phyloP scores from a whole-genome alignment of 2,797 vertebrate species.

The Galagoides demidoff region DNA sequence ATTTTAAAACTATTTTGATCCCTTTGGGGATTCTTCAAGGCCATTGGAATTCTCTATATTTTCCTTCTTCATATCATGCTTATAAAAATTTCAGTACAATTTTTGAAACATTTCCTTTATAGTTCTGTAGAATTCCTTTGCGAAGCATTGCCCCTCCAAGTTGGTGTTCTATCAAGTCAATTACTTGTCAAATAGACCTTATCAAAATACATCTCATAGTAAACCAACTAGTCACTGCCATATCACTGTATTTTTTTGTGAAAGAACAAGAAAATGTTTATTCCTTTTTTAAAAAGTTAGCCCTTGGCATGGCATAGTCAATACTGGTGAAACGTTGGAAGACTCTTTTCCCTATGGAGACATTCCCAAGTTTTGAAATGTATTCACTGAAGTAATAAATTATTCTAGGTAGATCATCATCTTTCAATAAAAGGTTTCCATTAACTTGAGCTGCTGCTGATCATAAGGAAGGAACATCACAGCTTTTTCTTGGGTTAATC shows the following conservation, averaged over 20 bases:
- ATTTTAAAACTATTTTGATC: not conserved
- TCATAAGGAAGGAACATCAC: not conserved
- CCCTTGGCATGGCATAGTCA: not conserved
- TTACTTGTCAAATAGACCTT: not conserved
- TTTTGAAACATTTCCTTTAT: not conserved
- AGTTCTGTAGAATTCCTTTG: not conserved
- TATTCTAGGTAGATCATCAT: not conserved
- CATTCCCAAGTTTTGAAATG: not conserved
- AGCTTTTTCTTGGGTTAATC: not conserved
- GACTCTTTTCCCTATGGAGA: not conserved
- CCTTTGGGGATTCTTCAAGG: not conserved
- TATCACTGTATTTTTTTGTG: not conserved
- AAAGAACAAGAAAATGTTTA: not conserved
- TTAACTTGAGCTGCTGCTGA: not conserved
- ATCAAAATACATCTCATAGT: not conserved
- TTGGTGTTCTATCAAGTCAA: not conserved
- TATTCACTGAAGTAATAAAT: not conserved
- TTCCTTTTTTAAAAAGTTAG: not conserved
- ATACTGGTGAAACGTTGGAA: not conserved
- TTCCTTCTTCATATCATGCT: not conserved
- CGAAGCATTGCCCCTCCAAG: not conserved
- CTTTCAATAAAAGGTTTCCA: not conserved
- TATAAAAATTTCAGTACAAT: not conserved
- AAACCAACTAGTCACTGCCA: not conserved
- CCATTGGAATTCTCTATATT: rapidly evolving